These are phyloP conservation scores for Cyprinodon variegatus DNA, from an alignment of 2,113 vertebrate species.

Conservation along the genomic window DNA sequence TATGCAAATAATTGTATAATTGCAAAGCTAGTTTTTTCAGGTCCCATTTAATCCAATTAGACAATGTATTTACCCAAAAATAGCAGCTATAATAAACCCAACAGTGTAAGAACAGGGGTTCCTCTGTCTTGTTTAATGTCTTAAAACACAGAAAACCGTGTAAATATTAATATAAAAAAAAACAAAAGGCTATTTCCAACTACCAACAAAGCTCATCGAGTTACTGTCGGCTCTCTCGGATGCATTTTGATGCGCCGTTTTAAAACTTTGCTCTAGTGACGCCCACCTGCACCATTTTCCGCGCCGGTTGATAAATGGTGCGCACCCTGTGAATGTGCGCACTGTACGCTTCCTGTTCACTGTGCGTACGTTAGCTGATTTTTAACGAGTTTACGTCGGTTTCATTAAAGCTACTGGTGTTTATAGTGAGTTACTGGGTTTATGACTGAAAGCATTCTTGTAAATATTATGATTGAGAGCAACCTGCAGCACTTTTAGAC, in stretches of 20 bases:
- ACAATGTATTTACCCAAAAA: not conserved
- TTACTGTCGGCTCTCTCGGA: too few relatives aligned
- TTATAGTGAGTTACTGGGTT: constrained; percentile 15
- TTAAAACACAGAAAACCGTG: not conserved
- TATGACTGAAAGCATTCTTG: not conserved
- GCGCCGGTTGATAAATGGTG: not conserved
- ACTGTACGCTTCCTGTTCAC: constrained; percentile 36
- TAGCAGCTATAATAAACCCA: too few relatives aligned
- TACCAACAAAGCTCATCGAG: too few relatives aligned
- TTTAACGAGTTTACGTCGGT: not conserved
- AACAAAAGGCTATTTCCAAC: not conserved
- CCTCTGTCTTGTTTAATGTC: not conserved
- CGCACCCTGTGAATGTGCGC: not conserved
- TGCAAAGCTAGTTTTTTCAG: not conserved
- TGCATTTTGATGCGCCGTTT: not conserved
- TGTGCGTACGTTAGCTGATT: constrained; percentile 39
- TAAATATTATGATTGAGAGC: constrained; percentile 10
- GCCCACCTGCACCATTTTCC: not conserved
- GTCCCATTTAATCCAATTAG: not conserved
- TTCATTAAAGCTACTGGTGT: not conserved
- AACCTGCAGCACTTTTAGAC: constrained; percentile 21
- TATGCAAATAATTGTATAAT: too few relatives aligned
- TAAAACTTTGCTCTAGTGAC: not conserved
- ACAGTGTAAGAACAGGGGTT: too few relatives aligned
- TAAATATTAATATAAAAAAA: not conserved